These are phyloP conservation scores for Coracopsis vasa DNA, from an alignment of 2,113 vertebrate genomes.

Conservation along the genomic window DNA sequence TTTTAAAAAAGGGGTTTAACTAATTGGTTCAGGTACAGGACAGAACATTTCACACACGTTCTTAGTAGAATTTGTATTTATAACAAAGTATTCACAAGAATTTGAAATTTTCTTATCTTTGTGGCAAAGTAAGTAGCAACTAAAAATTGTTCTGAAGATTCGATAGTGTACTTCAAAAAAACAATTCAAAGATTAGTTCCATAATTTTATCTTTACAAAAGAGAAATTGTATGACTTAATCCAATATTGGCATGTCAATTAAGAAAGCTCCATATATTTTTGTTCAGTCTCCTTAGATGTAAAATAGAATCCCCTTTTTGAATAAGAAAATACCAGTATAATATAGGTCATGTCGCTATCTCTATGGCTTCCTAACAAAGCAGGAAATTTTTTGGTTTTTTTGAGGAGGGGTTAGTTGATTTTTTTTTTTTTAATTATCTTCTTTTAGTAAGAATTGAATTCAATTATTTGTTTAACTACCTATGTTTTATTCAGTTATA, in stretches of 20 bases:
- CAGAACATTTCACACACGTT: neutral
- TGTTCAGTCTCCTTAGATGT: neutral
- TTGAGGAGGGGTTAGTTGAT: fast-evolving
- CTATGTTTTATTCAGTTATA: neutral
- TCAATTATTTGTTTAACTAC: neutral
- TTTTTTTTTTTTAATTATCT: neutral
- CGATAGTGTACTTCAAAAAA: neutral
- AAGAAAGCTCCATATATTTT: neutral
- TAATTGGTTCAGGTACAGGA: neutral
- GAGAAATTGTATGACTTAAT: neutral
- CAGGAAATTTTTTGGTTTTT: neutral
- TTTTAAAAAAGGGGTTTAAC: neutral
- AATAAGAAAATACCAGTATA: neutral
- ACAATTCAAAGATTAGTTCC: neutral
- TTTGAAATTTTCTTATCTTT: neutral
- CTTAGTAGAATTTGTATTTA: neutral
- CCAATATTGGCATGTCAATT: neutral
- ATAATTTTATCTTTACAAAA: neutral
- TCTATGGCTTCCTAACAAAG: neutral
- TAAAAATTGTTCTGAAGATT: neutral
- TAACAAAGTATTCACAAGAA: neutral
- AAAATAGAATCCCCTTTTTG: neutral
- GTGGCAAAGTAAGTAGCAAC: neutral
- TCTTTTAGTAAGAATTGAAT: neutral
- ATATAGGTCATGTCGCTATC: neutral